Conservation (phyloP, 2,888 invertebrate species). For the Dolichomitus sp. region DNA sequence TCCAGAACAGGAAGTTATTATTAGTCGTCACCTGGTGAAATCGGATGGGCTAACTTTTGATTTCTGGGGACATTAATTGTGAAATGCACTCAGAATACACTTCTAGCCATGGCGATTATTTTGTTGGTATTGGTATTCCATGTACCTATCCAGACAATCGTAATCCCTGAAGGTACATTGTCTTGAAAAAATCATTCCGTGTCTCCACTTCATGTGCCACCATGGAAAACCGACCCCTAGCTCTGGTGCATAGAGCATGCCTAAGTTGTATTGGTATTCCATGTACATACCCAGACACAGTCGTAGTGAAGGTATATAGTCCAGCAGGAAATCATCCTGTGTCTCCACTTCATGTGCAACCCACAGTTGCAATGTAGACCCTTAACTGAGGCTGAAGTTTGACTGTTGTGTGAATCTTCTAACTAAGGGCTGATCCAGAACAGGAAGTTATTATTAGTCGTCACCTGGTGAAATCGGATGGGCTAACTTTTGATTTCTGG, state of each 20-base stretch:
- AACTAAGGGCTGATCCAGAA: neutral
- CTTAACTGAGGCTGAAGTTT: neutral
- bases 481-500: neutral
- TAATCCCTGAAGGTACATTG: too few relatives aligned
- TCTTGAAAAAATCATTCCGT: too few relatives aligned
- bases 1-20: neutral
- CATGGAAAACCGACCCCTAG: conserved; percentile 29
- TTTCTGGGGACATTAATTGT: too few relatives aligned
- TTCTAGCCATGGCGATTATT: too few relatives aligned
- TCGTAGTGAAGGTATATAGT: neutral
- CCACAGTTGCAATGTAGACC: neutral
- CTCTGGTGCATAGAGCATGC: conserved; percentile 3
- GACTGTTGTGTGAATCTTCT: neutral
- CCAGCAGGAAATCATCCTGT: conserved; percentile 12
- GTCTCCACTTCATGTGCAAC: neutral
- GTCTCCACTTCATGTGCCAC: neutral
- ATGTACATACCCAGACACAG: neutral
- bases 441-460: neutral
- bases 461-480: neutral
- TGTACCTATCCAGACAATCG: too few relatives aligned
- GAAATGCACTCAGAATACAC: too few relatives aligned
- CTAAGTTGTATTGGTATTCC: conserved; percentile 2
- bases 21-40: neutral
- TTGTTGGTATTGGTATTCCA: too few relatives aligned
- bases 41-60: neutral